Percentiles rank a stretch among this genome's conserved stretches.
phyloP scores from a whole-genome alignment of 1,140 invertebrate species.

The Schlechtendalia chinensis region DNA sequence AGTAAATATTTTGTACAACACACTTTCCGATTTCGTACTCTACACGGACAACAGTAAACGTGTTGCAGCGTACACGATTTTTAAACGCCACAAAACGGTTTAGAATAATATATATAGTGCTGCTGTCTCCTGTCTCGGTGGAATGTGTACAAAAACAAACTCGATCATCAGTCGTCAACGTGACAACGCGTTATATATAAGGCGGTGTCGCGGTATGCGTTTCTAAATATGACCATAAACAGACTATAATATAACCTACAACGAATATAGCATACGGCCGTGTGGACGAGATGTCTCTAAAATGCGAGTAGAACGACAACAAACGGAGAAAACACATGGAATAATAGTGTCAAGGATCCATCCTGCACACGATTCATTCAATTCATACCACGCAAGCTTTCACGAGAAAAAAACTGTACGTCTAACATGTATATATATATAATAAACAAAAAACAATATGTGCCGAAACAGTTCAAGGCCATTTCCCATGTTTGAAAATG shows the following conservation, averaged over 20 bases:
- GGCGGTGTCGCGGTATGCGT: too few relatives aligned
- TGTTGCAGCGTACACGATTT: too few relatives aligned
- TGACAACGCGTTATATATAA: neutral
- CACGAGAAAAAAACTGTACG: constrained; percentile 5
- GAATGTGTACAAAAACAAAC: neutral
- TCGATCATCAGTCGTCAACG: too few relatives aligned
- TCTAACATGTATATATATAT: neutral
- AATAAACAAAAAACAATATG: constrained; percentile 16
- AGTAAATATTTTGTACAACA: too few relatives aligned
- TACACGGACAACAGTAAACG: too few relatives aligned
- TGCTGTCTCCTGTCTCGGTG: neutral
- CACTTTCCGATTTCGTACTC: too few relatives aligned
- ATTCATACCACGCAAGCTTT: constrained; percentile 33
- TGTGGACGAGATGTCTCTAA: constrained; percentile 26
- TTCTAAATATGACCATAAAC: too few relatives aligned
- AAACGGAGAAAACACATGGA: neutral
- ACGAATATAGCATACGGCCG: neutral
- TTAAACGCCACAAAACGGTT: too few relatives aligned
- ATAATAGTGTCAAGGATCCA: constrained; percentile 44
- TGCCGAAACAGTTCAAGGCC: constrained; percentile 10
- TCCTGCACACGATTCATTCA: neutral
- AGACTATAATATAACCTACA: too few relatives aligned
- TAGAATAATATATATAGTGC: too few relatives aligned
- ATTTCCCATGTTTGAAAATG: neutral
- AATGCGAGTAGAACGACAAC: neutral